phyloP scores from a whole-genome alignment of 2,888 invertebrate genomes.

The Unio delphinus region DNA sequence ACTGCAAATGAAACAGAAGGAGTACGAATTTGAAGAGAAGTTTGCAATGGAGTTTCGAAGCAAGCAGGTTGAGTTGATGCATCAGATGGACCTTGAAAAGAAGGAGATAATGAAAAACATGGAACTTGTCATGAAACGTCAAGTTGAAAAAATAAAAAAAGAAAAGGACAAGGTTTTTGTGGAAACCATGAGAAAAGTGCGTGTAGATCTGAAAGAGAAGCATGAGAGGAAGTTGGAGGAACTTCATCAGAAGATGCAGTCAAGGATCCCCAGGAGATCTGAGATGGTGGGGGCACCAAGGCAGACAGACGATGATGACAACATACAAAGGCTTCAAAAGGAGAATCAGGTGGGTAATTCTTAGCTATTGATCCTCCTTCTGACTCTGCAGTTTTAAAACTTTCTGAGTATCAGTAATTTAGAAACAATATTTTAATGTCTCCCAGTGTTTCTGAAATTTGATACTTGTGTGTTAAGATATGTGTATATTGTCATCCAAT shows the following conservation, averaged over 20 bases:
- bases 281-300: background rate
- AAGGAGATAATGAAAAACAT: constrained; percentile 40
- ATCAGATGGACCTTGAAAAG: constrained; percentile 41
- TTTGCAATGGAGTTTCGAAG: constrained; percentile 43
- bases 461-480: too few species aligned
- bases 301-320: constrained; percentile 10
- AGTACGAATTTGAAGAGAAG: constrained; percentile 58
- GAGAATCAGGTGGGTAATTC: constrained; percentile 52
- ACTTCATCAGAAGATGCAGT: constrained; percentile 6
- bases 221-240: constrained; percentile 26
- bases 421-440: too few species aligned
- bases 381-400: background rate
- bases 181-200: constrained; percentile 56
- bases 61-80: constrained; percentile 44
- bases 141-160: constrained; percentile 42
- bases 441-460: too few species aligned
- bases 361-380: background rate
- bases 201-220: constrained; percentile 42
- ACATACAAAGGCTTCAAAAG: constrained; percentile 39
- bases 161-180: constrained; percentile 61
- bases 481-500: too few species aligned
- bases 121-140: constrained; percentile 45
- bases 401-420: background rate
- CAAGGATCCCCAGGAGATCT: constrained; percentile 6
- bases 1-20: constrained; percentile 35